These are phyloP conservation scores for Phrynosoma platyrhinos DNA, from an alignment of 2,113 vertebrate species.

Conservation along the genomic window DNA sequence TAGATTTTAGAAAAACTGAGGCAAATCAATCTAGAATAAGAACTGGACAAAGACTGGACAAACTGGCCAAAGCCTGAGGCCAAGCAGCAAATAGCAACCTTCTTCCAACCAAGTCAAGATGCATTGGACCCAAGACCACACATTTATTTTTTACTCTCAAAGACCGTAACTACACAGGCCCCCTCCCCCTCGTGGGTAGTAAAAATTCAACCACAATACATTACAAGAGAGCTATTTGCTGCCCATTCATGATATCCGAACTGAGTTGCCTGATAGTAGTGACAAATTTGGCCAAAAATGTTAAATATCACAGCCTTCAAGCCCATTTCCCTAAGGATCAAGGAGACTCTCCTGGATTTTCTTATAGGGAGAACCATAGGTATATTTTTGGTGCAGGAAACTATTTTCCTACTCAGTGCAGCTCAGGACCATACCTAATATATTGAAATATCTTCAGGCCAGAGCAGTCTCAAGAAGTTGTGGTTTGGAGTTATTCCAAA, in stretches of 20 bases:
- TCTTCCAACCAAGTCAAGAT: too few relatives aligned
- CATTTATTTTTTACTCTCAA: too few relatives aligned
- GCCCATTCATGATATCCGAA: too few relatives aligned
- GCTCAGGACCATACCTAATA: background rate
- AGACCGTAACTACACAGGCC: too few relatives aligned
- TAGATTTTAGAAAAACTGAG: conserved; percentile 17
- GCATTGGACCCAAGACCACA: too few relatives aligned
- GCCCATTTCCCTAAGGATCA: background rate
- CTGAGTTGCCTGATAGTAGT: too few relatives aligned
- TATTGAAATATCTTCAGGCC: background rate
- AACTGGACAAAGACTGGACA: background rate
- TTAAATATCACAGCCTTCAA: background rate
- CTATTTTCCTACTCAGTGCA: background rate
- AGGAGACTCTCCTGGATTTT: background rate
- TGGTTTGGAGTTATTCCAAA: conserved; percentile 21
- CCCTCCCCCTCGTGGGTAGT: too few relatives aligned
- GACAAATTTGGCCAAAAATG: too few relatives aligned
- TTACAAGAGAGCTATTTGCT: too few relatives aligned
- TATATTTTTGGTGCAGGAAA: background rate
- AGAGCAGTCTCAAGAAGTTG: background rate
- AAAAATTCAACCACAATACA: too few relatives aligned
- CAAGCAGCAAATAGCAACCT: too few relatives aligned
- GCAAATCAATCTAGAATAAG: conserved; percentile 14
- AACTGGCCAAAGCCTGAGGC: too few relatives aligned
- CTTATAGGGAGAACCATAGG: background rate